Evolutionary conservation across 1,140 invertebrate genomes (phyloP).

Genomic region (Bathynomus jamesi): DNA sequence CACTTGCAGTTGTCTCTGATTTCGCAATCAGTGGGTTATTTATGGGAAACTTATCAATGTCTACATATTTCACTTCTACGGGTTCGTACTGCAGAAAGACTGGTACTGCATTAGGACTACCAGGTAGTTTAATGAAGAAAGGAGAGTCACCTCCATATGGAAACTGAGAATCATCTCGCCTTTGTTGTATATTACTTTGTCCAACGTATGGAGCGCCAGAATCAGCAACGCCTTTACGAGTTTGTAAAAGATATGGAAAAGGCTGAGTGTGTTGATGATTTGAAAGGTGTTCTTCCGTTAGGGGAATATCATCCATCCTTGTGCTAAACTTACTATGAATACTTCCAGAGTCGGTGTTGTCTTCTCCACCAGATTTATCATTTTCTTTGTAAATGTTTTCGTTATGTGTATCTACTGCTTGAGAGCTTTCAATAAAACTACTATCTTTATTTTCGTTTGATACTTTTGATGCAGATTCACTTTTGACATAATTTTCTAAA

Average conservation of each 20-base stretch:
- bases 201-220: not conserved
- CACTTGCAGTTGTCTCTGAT: not conserved
- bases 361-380: too few relatives aligned
- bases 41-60: not conserved
- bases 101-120: constrained; percentile 29
- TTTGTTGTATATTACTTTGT: not conserved
- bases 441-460: too few relatives aligned
- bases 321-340: too few relatives aligned
- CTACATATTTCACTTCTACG: constrained; percentile 29
- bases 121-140: constrained; percentile 31
- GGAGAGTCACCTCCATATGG: constrained; percentile 20
- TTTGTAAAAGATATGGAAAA: not conserved
- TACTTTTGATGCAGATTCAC: too few relatives aligned
- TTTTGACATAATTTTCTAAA: too few relatives aligned
- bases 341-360: too few relatives aligned
- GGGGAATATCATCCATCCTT: too few relatives aligned
- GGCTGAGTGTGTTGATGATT: too few relatives aligned
- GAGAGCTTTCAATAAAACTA: too few relatives aligned
- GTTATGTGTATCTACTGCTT: too few relatives aligned
- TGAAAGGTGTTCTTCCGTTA: too few relatives aligned
- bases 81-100: constrained; percentile 32
- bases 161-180: constrained; percentile 2
- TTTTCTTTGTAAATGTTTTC: too few relatives aligned
- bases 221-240: not conserved
- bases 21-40: not conserved